These are phyloP conservation scores for Aphelenchoides fujianensis DNA, from an alignment of 1,140 invertebrate species.

Conservation along the genomic window DNA sequence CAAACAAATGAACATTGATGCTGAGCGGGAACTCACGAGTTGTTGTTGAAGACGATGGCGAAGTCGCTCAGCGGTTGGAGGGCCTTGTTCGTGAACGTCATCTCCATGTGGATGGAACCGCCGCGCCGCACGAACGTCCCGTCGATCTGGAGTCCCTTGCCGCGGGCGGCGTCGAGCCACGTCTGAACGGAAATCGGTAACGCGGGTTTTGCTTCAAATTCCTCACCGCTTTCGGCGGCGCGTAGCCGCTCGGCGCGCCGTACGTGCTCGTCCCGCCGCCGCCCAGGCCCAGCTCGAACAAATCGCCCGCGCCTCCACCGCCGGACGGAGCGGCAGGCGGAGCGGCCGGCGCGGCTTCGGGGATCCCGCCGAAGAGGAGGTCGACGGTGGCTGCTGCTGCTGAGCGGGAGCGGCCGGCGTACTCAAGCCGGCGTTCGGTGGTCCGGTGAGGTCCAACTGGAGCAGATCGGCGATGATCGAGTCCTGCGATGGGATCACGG, in stretches of 20 bases:
- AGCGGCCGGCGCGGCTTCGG: conserved; percentile 34
- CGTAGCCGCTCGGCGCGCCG: background rate
- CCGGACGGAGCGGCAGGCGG: conserved; percentile 36
- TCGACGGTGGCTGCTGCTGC: conserved; percentile 22
- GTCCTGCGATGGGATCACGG: conserved; percentile 84
- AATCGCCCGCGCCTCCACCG: background rate
- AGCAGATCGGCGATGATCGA: conserved; percentile 92
- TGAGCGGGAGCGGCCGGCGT: conserved; percentile 12
- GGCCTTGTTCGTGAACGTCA: conserved; percentile 93
- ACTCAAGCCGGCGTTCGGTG: conserved; percentile 66
- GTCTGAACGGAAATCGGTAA: conserved; percentile 18
- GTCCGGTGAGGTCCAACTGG: conserved; percentile 80
- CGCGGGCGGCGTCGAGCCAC: conserved; percentile 57
- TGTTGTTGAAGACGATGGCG: conserved; percentile 98
- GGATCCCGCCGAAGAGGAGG: conserved; percentile 35
- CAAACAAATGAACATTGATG: conserved; percentile 22
- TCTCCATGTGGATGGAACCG: conserved; percentile 87
- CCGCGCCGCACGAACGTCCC: conserved; percentile 86
- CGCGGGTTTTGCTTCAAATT: background rate
- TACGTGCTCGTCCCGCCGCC: conserved; percentile 62
- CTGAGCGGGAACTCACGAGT: conserved; percentile 67
- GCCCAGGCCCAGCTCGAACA: background rate
- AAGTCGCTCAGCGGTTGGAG: conserved; percentile 95
- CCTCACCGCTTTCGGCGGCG: conserved; percentile 12
- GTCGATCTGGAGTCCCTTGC: conserved; percentile 85